These are phyloP conservation scores for Sprattus sprattus DNA, from an alignment of 2,113 vertebrate species.

Conservation along the genomic window DNA sequence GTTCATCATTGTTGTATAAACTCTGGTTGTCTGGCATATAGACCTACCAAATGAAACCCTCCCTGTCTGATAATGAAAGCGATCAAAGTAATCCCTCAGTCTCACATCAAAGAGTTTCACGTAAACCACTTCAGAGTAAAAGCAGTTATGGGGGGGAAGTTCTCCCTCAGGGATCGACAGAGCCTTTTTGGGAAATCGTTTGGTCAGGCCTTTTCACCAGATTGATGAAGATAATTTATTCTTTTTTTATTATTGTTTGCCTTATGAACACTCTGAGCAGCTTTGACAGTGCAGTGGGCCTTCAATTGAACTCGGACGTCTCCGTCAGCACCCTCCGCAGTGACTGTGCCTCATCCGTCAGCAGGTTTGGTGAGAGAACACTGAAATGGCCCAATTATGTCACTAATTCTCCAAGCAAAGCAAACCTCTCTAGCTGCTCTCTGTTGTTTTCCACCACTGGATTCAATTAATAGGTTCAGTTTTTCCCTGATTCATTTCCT, in stretches of 20 bases:
- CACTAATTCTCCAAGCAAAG: slow-evolving; percentile 13
- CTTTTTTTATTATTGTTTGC: slow-evolving; percentile 40
- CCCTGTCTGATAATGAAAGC: background rate
- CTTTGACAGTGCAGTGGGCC: slow-evolving; percentile 82
- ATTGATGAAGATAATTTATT: slow-evolving; percentile 28
- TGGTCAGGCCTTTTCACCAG: background rate
- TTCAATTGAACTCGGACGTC: slow-evolving; percentile 76
- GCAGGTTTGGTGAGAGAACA: slow-evolving; percentile 83
- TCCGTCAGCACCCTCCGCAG: slow-evolving; percentile 77
- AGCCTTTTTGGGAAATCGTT: background rate
- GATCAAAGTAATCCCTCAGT: background rate
- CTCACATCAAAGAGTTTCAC: background rate
- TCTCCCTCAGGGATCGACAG: background rate
- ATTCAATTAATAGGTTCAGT: background rate
- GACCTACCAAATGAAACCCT: background rate
- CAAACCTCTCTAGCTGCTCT: background rate
- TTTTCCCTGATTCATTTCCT: background rate
- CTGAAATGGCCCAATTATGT: background rate
- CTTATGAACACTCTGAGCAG: slow-evolving; percentile 56
- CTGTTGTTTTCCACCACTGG: background rate
- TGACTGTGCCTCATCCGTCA: slow-evolving; percentile 76
- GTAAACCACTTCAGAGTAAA: background rate
- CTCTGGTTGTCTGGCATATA: background rate
- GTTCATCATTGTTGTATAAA: background rate
- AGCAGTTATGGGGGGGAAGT: background rate